phyloP scores from a whole-genome alignment of 64 coral and sea anemone genomes.

The Stichodactyla mertensii region DNA sequence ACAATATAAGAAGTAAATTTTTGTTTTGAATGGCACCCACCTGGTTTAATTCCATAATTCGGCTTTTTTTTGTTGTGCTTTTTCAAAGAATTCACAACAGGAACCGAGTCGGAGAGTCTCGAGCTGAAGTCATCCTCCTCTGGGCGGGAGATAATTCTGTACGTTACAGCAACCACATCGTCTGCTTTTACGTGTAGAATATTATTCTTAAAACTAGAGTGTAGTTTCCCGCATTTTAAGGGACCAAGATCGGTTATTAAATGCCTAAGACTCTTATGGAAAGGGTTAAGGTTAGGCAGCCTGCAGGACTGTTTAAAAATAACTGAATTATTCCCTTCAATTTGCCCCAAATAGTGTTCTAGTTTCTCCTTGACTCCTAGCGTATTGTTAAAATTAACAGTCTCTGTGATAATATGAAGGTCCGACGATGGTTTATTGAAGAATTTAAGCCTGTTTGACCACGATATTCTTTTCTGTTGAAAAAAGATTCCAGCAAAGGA shows the following conservation, averaged over 20 bases:
- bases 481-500: no score
- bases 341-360: background rate
- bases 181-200: conserved; percentile 30
- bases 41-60: background rate
- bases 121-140: conserved; percentile 28
- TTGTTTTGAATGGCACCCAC: background rate
- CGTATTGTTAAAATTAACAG: no score
- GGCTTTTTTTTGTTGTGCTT: background rate
- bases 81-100: background rate
- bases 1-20: background rate
- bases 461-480: no score
- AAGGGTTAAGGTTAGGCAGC: conserved; percentile 44
- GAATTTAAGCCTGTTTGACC: no score
- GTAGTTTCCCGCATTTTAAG: conserved; percentile 36
- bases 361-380: no score
- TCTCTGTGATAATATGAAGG: no score
- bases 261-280: conserved; percentile 24
- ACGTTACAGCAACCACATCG: conserved; percentile 33
- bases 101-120: background rate
- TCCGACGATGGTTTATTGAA: no score
- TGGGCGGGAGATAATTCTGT: conserved; percentile 27
- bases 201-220: conserved; percentile 61
- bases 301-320: background rate
- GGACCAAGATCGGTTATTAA: conserved; percentile 27
- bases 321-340: background rate